A percentile compares a stretch with the other conserved stretches of the same genome.
These are phyloP conservation scores for Augochlorella aurata DNA, from an alignment of 2,888 invertebrate species.

Conservation along the genomic window DNA sequence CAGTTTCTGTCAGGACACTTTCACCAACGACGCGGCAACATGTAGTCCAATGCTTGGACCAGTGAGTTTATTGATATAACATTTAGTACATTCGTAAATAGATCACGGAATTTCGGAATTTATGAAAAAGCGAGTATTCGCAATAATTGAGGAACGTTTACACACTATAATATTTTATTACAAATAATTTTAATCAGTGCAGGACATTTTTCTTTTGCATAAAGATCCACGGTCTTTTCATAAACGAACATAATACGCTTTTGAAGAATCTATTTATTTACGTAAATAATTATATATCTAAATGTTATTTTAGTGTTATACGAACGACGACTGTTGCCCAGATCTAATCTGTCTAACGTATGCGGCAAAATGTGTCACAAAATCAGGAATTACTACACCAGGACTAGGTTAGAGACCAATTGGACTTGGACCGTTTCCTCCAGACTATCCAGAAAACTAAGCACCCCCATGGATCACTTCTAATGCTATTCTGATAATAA, in stretches of 20 bases:
- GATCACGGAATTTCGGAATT: neutral
- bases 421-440: slow-evolving; percentile 39
- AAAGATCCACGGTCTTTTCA: too few species aligned
- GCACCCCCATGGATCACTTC: neutral
- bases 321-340: slow-evolving; percentile 58
- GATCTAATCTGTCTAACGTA: slow-evolving; percentile 53
- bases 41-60: slow-evolving; percentile 47
- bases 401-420: slow-evolving; percentile 57
- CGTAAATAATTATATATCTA: neutral
- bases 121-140: neutral
- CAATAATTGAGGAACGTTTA: too few species aligned
- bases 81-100: neutral
- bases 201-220: too few species aligned
- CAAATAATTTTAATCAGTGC: too few species aligned
- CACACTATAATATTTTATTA: too few species aligned
- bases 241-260: too few species aligned
- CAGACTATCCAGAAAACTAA: neutral
- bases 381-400: slow-evolving; percentile 20
- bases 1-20: neutral
- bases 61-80: slow-evolving; percentile 12
- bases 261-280: neutral
- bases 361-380: slow-evolving; percentile 49
- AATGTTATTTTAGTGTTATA: slow-evolving; percentile 57
- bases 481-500: neutral
- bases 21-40: neutral